Conservation (phyloP, 1,140 invertebrate genomes). For the Cotesia vestalis region DNA sequence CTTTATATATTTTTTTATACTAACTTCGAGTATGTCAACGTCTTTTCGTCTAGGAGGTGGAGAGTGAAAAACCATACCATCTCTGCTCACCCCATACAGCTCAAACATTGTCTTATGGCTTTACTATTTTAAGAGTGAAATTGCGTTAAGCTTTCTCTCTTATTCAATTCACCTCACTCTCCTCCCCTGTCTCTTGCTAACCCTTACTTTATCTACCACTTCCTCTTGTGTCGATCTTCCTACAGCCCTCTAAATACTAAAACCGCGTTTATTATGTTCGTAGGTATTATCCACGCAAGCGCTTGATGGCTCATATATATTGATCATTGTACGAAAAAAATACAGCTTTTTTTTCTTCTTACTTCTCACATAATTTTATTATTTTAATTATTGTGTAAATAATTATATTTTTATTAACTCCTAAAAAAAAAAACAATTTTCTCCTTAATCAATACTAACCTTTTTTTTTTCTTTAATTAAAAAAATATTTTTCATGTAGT, state of each 20-base stretch:
- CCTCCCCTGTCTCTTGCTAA: too few species aligned
- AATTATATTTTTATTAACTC: too few species aligned
- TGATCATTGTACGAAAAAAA: slow-evolving; percentile 8
- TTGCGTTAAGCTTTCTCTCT: background rate
- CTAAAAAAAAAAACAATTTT: too few species aligned
- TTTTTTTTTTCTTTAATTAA: too few species aligned
- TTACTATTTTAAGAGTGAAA: background rate
- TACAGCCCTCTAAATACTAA: slow-evolving; percentile 34
- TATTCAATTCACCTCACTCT: too few species aligned
- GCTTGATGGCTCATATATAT: background rate
- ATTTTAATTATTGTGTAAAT: too few species aligned
- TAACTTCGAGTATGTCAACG: slow-evolving; percentile 62
- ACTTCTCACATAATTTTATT: background rate
- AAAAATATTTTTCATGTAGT: too few species aligned
- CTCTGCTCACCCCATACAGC: slow-evolving; percentile 56
- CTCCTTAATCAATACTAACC: too few species aligned
- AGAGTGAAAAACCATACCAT: slow-evolving; percentile 58
- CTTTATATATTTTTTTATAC: background rate
- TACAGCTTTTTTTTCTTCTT: background rate
- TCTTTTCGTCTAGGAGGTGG: slow-evolving; percentile 58
- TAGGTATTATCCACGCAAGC: slow-evolving; percentile 5
- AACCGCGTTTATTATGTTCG: slow-evolving; percentile 8
- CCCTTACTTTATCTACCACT: background rate
- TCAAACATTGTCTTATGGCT: slow-evolving; percentile 55
- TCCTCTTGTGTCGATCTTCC: slow-evolving; percentile 2